Evolutionary conservation across 2,888 invertebrate species (phyloP), one percentile per base, ranked within the genome.

Genomic region (Eupelmus urozonus): DNA sequence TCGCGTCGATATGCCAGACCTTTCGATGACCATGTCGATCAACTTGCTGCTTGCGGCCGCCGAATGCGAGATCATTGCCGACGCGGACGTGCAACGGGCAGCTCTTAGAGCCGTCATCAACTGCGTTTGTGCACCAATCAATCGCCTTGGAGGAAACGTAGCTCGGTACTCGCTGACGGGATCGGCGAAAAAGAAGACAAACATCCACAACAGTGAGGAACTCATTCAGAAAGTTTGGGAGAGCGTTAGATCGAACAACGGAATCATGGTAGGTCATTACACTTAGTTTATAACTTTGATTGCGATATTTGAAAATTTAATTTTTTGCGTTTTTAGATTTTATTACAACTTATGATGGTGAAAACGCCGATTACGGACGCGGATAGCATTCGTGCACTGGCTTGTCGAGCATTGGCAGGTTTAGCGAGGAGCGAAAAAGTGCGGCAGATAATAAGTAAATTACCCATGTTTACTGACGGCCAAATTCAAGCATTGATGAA

Each of bases 281-380:
- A 34, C 5, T 18, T 5, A n/a, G 13, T 69, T 42, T 60, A n/a
- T 34, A 18, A 67, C 55, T 27, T 57, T 34, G 16, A 34, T 53
- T 27, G 3, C 11, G 27, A 57, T 16, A n/a, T 63, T 25, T 23
- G 2, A 53, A 49, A 4, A 53, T 11, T 34, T 51, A 9, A 20
- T 51, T 51, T 65, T 16, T 29, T 27, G 42, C 25, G 2, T 72
- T 71, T 18, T 5, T 7, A 95, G 95, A 94, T 97, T 63, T 91
- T 98, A 55, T 91, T 98, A 16, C 95, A 96, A 71, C 91, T 98
- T 80, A 95, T 99, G 94, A 95, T 95, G 91, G 94, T 95, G 16
- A 98, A 98, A 90, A 95, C 96, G 0, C 99, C 99, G 0, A 96
- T 98, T 74, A 98, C 98, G 1, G 98, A 99, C 91, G 99, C 99